Percentiles rank a stretch among this genome's conserved stretches.
These are phyloP conservation scores for Neoaliturus tenellus DNA, from an alignment of 2,888 invertebrate genomes.

Conservation along the genomic window DNA sequence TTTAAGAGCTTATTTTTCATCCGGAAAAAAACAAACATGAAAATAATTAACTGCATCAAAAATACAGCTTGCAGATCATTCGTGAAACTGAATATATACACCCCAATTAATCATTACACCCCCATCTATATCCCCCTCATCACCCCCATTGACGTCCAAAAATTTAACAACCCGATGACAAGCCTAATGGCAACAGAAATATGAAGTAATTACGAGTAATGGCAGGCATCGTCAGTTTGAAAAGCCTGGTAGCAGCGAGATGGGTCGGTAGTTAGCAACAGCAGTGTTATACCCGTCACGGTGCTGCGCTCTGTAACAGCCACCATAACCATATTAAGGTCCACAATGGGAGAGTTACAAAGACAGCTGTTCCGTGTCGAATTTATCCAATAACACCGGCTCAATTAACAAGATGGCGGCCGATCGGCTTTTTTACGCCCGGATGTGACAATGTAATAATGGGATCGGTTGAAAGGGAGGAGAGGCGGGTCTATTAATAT, in stretches of 20 bases:
- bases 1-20: too few relatives aligned
- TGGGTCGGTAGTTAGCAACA: slow-evolving; percentile 25
- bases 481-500: not conserved
- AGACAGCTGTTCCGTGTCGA: slow-evolving; percentile 45
- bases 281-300: not conserved
- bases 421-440: slow-evolving; percentile 9
- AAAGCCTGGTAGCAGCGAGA: not conserved
- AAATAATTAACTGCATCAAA: too few relatives aligned
- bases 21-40: too few relatives aligned
- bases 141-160: not conserved
- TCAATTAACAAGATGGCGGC: slow-evolving; percentile 59
- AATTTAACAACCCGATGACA: not conserved
- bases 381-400: slow-evolving; percentile 52
- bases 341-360: slow-evolving; percentile 20
- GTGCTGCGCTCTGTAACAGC: not conserved
- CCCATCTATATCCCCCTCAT: not conserved
- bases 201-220: not conserved
- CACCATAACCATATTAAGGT: slow-evolving; percentile 34
- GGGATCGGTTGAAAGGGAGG: not conserved
- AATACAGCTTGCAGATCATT: too few relatives aligned
- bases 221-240: slow-evolving; percentile 5
- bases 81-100: too few relatives aligned
- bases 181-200: not conserved
- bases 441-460: slow-evolving; percentile 44
- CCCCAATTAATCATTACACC: not conserved